These are phyloP conservation scores for Pelusios castaneus DNA, from an alignment of 2,113 vertebrate species.

Conservation along the genomic window DNA sequence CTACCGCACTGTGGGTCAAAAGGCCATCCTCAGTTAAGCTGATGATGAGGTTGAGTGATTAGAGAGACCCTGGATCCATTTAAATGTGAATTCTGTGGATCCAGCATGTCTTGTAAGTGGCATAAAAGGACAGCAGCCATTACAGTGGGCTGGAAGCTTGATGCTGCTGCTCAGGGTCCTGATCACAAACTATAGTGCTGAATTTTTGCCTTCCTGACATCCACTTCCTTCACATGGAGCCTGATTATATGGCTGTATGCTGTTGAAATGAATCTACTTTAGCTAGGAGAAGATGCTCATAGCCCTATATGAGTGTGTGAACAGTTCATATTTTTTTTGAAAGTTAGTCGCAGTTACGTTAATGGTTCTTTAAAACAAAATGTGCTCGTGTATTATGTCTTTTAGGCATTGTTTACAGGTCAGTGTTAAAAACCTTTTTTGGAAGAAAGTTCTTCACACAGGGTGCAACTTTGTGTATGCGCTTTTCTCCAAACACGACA, in stretches of 20 bases:
- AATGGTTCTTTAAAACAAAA: not conserved
- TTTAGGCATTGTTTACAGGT: not conserved
- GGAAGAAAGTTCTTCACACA: not conserved
- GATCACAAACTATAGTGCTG: not conserved
- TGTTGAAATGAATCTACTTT: not conserved
- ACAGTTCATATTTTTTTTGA: not conserved
- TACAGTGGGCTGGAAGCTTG: not conserved
- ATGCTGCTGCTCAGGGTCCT: not conserved
- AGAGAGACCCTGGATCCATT: not conserved
- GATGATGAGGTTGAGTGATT: not conserved
- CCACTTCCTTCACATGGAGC: not conserved
- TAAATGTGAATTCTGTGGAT: not conserved
- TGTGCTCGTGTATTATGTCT: not conserved
- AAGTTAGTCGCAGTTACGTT: not conserved
- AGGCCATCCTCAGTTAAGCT: not conserved
- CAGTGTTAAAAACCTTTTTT: not conserved
- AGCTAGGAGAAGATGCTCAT: not conserved
- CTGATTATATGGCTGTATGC: not conserved
- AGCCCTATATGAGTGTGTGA: not conserved
- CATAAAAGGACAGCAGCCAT: not conserved
- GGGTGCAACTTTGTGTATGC: not conserved
- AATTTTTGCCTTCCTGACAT: not conserved
- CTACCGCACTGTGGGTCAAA: not conserved
- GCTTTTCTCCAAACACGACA: not conserved
- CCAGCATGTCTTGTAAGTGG: not conserved